phyloP scores from a whole-genome alignment of 2,888 invertebrate species.

The Deroplatys truncata region DNA sequence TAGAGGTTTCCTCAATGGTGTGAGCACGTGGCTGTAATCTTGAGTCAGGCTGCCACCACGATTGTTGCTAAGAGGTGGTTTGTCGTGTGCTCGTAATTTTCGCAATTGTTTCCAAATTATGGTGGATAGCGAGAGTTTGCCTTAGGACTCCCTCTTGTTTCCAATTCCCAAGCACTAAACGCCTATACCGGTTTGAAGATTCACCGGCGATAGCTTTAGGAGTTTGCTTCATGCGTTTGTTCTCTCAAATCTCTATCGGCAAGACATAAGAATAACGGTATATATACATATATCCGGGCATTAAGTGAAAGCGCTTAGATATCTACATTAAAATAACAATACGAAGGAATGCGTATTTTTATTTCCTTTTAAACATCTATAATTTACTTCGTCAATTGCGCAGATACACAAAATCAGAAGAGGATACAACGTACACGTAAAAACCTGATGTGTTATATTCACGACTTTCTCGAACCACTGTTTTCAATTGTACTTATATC shows the following conservation, averaged over 20 bases:
- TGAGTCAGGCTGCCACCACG: background rate
- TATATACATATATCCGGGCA: too few relatives aligned
- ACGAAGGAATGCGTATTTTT: too few relatives aligned
- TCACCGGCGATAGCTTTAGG: background rate
- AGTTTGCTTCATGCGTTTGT: background rate
- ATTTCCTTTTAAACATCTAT: too few relatives aligned
- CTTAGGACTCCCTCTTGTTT: background rate
- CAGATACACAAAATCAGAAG: too few relatives aligned
- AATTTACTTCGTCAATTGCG: too few relatives aligned
- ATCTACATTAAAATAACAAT: too few relatives aligned
- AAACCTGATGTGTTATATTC: too few relatives aligned
- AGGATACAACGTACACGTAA: too few relatives aligned
- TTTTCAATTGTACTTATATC: too few relatives aligned
- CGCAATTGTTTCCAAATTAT: background rate
- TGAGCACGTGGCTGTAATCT: background rate
- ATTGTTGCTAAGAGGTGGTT: background rate
- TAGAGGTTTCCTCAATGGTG: background rate
- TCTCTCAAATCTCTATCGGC: background rate
- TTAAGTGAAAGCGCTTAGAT: too few relatives aligned
- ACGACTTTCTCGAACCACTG: too few relatives aligned
- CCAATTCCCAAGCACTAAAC: background rate
- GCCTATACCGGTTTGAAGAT: background rate
- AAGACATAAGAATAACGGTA: too few relatives aligned
- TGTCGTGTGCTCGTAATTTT: background rate
- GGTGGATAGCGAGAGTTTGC: background rate